Percentiles rank a stretch among this genome's conserved stretches.
phyloP scores from a whole-genome alignment of 2,888 invertebrate genomes.

The Diaprepes abbreviatus region DNA sequence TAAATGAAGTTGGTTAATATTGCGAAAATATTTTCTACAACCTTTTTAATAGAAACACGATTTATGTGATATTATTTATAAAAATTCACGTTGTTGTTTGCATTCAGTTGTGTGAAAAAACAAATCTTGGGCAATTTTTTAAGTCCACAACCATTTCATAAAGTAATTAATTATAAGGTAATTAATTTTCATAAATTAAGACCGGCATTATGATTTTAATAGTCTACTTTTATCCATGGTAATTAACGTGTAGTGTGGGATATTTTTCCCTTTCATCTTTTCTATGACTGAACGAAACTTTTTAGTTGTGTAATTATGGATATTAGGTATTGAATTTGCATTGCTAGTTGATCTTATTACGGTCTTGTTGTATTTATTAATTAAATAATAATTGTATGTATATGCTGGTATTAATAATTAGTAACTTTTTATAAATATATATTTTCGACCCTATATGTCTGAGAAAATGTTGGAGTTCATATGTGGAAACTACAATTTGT shows the following conservation, averaged over 20 bases:
- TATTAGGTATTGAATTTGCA: constrained; percentile 29
- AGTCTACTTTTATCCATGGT: constrained; percentile 26
- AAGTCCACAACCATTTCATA: not conserved
- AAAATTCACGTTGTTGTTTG: constrained; percentile 8
- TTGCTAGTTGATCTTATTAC: constrained; percentile 16
- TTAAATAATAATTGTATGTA: not conserved
- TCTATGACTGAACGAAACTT: constrained; percentile 3
- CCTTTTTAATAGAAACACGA: not conserved
- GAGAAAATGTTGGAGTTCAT: not conserved
- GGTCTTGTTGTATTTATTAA: constrained; percentile 3
- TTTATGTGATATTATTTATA: not conserved
- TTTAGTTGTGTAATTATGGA: constrained; percentile 26
- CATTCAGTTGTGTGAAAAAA: not conserved
- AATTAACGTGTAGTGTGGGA: constrained; percentile 30
- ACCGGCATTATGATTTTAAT: constrained; percentile 21
- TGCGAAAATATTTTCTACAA: not conserved
- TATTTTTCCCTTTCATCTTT: constrained; percentile 30
- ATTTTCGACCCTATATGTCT: not conserved
- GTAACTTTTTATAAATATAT: not conserved
- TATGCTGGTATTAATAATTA: not conserved
- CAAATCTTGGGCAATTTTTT: constrained; percentile 19
- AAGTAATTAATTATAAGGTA: constrained; percentile 22
- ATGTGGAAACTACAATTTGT: too few relatives aligned
- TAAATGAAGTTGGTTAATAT: not conserved
- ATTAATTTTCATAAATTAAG: constrained; percentile 29